phyloP scores from a whole-genome alignment of 1,140 invertebrate genomes.

The Caenorhabditis brenneri region DNA sequence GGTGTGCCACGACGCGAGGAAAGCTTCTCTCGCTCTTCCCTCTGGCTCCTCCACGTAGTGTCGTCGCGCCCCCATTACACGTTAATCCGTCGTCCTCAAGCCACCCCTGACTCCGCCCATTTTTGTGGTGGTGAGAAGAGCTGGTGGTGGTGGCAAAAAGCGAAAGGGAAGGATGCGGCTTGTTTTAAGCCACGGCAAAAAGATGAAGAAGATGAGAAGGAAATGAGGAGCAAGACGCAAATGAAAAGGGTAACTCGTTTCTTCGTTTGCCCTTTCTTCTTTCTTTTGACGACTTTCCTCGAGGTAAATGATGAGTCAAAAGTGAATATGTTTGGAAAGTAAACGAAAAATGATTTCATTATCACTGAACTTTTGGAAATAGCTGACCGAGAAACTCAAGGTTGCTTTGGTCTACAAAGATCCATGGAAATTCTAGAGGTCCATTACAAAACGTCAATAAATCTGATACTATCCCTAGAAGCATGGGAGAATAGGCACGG shows the following conservation, averaged over 20 bases:
- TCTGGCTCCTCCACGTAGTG: constrained; percentile 36
- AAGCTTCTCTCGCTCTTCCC: not conserved
- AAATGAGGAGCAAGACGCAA: constrained; percentile 14
- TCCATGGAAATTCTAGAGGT: too few species aligned
- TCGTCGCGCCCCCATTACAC: constrained; percentile 34
- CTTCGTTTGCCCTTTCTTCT: not conserved
- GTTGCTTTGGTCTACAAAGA: too few species aligned
- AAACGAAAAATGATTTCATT: too few species aligned
- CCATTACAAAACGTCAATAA: too few species aligned
- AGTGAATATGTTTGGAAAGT: not conserved
- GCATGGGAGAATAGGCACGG: too few species aligned
- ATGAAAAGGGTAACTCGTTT: constrained; percentile 34
- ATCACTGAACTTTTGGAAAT: too few species aligned
- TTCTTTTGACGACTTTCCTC: not conserved
- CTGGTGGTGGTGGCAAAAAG: constrained; percentile 17
- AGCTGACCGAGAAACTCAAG: too few species aligned
- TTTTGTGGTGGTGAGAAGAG: constrained; percentile 36
- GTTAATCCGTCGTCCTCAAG: constrained; percentile 43
- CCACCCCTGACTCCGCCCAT: constrained; percentile 13
- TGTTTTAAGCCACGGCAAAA: not conserved
- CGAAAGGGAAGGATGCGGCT: not conserved
- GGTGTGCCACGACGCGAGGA: not conserved
- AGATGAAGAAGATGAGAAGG: not conserved
- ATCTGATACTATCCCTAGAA: too few species aligned
- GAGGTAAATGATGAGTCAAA: not conserved